A percentile compares a stretch with the other conserved stretches of the same genome.
Conservation (phyloP, 2,797 vertebrate species). For the Enteromius afrohamiltoni region DNA sequence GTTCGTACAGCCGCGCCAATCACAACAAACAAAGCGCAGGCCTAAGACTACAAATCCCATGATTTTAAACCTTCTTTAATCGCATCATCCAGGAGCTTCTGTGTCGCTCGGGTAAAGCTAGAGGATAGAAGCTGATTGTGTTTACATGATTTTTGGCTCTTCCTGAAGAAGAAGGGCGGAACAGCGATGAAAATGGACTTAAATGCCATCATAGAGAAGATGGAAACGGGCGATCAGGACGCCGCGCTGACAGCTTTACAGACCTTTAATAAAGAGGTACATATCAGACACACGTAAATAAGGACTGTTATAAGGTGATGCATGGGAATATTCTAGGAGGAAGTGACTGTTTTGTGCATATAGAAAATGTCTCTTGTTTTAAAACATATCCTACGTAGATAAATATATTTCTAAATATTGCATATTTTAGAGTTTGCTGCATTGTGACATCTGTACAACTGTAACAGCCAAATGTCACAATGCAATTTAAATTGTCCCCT, state of each 20-base stretch:
- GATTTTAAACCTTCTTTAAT: constrained; percentile 56
- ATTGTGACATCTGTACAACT: neutral
- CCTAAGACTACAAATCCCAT: constrained; percentile 63
- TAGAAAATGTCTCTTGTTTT: neutral
- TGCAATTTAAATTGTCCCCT: neutral
- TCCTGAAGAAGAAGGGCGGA: constrained; percentile 1
- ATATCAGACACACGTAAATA: neutral
- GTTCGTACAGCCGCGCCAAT: neutral
- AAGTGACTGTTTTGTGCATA: neutral
- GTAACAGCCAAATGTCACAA: no score
- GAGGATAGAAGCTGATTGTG: constrained; percentile 49
- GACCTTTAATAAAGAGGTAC: constrained; percentile 88
- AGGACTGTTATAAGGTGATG: neutral
- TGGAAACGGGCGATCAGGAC: constrained; percentile 86
- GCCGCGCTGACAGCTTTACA: constrained; percentile 79
- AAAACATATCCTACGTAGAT: neutral
- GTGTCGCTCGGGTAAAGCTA: constrained; percentile 61
- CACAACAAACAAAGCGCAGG: neutral
- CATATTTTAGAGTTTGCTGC: neutral
- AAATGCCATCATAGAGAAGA: constrained; percentile 77
- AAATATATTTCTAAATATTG: neutral
- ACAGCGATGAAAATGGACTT: constrained; percentile 81
- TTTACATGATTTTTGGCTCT: constrained; percentile 40
- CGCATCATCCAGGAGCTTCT: constrained; percentile 54
- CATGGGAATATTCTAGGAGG: neutral